These are phyloP conservation scores for Cavia aperea DNA, from an alignment of 2,113 vertebrate species.

Conservation along the genomic window DNA sequence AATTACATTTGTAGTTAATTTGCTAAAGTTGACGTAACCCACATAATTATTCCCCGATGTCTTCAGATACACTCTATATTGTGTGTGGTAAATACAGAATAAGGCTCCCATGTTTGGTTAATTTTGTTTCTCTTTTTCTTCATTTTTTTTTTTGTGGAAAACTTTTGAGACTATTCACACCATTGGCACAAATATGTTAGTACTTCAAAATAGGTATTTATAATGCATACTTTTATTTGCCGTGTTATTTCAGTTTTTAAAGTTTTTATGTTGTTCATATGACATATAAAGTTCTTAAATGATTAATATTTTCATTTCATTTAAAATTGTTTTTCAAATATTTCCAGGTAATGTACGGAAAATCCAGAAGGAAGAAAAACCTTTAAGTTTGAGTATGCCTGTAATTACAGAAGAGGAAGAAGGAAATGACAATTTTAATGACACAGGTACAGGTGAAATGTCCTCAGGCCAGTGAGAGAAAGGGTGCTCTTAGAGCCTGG, in stretches of 20 bases:
- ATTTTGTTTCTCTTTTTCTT: constrained; percentile 32
- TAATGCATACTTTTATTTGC: constrained; percentile 23
- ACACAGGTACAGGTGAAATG: constrained; percentile 66
- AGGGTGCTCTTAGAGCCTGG: neutral
- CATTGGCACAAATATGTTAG: constrained; percentile 21
- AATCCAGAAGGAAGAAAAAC: constrained; percentile 41
- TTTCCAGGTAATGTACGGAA: constrained; percentile 60
- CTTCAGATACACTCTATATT: neutral
- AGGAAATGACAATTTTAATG: constrained; percentile 8
- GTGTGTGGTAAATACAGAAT: neutral
- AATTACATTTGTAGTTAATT: constrained; percentile 5
- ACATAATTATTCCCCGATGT: neutral
- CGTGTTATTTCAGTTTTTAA: constrained; percentile 37
- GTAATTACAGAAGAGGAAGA: constrained; percentile 72
- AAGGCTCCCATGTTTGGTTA: neutral
- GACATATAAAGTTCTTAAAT: neutral
- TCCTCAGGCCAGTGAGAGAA: neutral
- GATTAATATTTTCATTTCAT: constrained; percentile 25
- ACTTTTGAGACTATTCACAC: constrained; percentile 18
- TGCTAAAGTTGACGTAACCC: neutral
- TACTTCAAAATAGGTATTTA: constrained; percentile 16
- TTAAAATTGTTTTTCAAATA: constrained; percentile 29
- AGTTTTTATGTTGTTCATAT: constrained; percentile 17
- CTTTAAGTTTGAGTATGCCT: constrained; percentile 72
- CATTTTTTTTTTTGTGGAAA: neutral